phyloP scores from a whole-genome alignment of 2,797 vertebrate species.

The Clarias fuscus region DNA sequence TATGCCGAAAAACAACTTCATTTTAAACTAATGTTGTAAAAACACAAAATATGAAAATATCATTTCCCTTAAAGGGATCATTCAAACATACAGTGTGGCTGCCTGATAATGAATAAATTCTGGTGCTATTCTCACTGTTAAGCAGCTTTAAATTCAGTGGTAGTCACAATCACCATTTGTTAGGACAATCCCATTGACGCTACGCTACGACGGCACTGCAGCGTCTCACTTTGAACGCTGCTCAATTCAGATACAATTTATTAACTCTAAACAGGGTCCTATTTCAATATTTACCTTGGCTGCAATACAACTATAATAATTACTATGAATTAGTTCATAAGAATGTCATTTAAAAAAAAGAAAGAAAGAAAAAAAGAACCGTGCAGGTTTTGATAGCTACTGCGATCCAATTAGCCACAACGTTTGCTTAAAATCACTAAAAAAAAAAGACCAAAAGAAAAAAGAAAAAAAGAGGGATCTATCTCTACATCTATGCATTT shows the following conservation, averaged over 20 bases:
- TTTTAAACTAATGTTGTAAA: constrained; percentile 29
- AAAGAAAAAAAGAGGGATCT: neutral
- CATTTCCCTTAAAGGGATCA: neutral
- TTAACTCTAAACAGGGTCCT: constrained; percentile 10
- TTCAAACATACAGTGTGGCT: constrained; percentile 1
- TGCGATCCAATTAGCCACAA: constrained; percentile 4
- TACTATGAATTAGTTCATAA: neutral
- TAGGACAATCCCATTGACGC: neutral
- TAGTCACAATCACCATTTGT: neutral
- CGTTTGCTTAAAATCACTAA: neutral
- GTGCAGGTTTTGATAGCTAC: neutral
- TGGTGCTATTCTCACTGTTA: neutral
- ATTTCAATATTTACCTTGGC: neutral
- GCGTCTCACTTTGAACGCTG: neutral
- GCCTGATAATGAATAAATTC: neutral
- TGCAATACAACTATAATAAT: neutral
- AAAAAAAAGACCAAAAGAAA: neutral
- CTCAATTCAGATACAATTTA: constrained; percentile 1
- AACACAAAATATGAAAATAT: constrained; percentile 3
- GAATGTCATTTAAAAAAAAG: neutral
- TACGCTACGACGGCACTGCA: constrained; percentile 5
- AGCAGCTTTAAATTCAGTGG: constrained; percentile 13
- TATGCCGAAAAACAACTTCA: constrained; percentile 25
- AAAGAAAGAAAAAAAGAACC: neutral
- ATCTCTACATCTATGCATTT: constrained; percentile 24